These are phyloP conservation scores for Sternarchorhynchus goeldii DNA, from an alignment of 2,797 vertebrate species.

Conservation along the genomic window DNA sequence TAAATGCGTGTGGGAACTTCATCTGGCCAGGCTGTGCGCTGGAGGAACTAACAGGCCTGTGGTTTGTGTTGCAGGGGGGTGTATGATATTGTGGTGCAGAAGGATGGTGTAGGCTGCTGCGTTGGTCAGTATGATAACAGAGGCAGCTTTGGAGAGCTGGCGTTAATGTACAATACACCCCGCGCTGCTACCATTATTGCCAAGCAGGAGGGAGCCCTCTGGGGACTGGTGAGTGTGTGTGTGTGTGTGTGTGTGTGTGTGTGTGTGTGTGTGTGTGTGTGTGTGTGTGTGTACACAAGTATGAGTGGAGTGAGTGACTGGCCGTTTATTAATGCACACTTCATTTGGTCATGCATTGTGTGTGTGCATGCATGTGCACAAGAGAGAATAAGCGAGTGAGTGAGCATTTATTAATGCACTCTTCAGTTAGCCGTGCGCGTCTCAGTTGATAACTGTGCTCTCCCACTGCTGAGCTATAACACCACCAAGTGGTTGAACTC, in stretches of 20 bases:
- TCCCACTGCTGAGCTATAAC: conserved; percentile 47
- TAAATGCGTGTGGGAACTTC: neutral
- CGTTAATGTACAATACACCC: conserved; percentile 98
- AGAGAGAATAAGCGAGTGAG: no score
- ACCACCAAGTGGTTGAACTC: conserved; percentile 64
- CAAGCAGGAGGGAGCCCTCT: conserved; percentile 89
- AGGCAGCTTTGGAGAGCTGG: conserved; percentile 96
- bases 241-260: no score
- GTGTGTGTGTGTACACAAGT: neutral
- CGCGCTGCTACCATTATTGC: conserved; percentile 93
- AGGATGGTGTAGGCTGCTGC: conserved; percentile 78
- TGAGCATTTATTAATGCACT: conserved; percentile 7
- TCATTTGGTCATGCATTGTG: no score
- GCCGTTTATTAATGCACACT: no score
- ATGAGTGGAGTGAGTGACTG: no score
- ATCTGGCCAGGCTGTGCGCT: neutral
- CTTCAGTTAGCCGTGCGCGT: neutral
- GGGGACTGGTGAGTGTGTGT: conserved; percentile 90
- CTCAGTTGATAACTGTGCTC: neutral
- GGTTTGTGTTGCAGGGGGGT: conserved; percentile 78
- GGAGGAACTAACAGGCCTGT: neutral
- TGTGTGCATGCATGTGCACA: no score
- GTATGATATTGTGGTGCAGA: conserved; percentile 89
- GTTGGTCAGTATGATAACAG: conserved; percentile 93
- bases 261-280: neutral